Evolutionary conservation across 2,888 invertebrate species (phyloP).

Genomic region (Sicus ferrugineus): DNA sequence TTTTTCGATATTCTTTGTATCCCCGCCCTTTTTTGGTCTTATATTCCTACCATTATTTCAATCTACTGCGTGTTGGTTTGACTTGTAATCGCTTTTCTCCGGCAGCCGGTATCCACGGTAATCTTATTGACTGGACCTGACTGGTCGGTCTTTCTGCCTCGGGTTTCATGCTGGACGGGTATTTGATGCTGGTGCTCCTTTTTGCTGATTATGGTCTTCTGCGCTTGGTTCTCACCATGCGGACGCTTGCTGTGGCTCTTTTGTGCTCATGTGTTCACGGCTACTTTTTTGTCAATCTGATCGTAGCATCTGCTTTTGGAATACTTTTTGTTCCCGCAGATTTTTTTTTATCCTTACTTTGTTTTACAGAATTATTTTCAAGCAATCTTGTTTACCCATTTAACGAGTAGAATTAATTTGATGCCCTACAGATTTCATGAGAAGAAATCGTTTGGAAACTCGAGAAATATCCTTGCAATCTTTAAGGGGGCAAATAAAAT

Average conservation of each 20-base stretch:
- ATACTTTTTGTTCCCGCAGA: background rate
- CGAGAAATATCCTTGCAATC: too few relatives aligned
- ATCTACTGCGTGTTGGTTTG: conserved; percentile 19
- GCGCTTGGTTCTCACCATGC: background rate
- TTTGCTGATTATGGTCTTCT: background rate
- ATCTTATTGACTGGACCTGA: conserved; percentile 26
- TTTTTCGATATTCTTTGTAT: background rate
- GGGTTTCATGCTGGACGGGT: too few relatives aligned
- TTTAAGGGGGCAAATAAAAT: too few relatives aligned
- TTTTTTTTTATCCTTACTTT: background rate
- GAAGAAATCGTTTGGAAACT: too few relatives aligned
- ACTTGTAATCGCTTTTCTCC: conserved; percentile 30
- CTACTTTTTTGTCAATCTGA: conserved; percentile 25
- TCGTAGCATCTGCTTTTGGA: conserved; percentile 13
- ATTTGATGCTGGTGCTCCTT: background rate
- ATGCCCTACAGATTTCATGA: background rate
- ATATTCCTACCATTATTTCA: conserved; percentile 20
- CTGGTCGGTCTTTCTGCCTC: background rate
- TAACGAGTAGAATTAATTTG: background rate
- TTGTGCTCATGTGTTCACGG: conserved; percentile 1
- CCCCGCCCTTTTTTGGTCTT: background rate
- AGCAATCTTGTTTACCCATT: conserved; percentile 6
- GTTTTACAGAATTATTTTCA: conserved; percentile 20
- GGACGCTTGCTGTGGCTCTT: background rate
- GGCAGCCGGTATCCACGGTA: conserved; percentile 10